phyloP scores from a whole-genome alignment of 2,888 invertebrate species.

The Hydrotaea cyrtoneurina region DNA sequence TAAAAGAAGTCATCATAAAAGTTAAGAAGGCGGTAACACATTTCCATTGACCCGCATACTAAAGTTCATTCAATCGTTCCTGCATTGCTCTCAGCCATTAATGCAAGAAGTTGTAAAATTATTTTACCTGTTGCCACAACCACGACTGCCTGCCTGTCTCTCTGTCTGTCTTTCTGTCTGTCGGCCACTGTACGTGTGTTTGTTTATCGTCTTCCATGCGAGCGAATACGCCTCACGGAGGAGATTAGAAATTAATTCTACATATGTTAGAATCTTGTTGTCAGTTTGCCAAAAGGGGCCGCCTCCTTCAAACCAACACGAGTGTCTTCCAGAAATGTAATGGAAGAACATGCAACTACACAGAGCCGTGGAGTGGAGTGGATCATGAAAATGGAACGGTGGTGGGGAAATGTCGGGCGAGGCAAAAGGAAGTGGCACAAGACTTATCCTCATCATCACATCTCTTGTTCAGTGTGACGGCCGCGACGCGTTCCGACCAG shows the following conservation, averaged over 20 bases:
- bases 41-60: slow-evolving; percentile 56
- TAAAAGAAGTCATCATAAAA: slow-evolving; percentile 57
- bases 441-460: slow-evolving; percentile 14
- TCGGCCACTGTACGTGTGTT: slow-evolving; percentile 19
- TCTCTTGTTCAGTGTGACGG: neutral
- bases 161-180: neutral
- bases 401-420: neutral
- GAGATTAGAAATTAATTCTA: slow-evolving; percentile 58
- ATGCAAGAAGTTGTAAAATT: slow-evolving; percentile 55
- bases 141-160: slow-evolving; percentile 14
- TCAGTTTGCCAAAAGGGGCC: slow-evolving; percentile 42
- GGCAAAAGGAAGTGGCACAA: neutral
- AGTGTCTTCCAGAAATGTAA: neutral
- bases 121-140: slow-evolving; percentile 61
- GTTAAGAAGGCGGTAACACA: slow-evolving; percentile 55
- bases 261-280: slow-evolving; percentile 54
- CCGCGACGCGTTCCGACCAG: neutral
- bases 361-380: neutral
- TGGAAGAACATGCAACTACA: neutral
- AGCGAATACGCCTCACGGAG: neutral
- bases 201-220: slow-evolving; percentile 1
- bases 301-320: neutral
- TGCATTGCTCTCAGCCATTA: slow-evolving; percentile 23
- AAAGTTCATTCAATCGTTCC: slow-evolving; percentile 52
- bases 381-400: neutral